phyloP scores from a whole-genome alignment of 2,888 invertebrate genomes.

The Drosophila paranaensis region DNA sequence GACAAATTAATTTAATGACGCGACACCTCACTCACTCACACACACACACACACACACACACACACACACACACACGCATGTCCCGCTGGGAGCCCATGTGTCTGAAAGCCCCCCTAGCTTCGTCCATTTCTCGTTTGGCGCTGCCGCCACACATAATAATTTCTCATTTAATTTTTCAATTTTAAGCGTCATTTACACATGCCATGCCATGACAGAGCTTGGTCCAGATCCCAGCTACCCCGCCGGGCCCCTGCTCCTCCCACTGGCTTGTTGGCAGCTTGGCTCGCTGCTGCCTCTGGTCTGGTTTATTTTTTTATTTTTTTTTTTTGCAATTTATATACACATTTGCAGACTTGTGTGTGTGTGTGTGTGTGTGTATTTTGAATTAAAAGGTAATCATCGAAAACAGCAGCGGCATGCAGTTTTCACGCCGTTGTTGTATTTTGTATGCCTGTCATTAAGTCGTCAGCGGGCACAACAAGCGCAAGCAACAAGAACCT shows the following conservation, averaged over 20 bases:
- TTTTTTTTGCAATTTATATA: constrained; percentile 38
- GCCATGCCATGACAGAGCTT: constrained; percentile 77
- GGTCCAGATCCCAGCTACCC: constrained; percentile 63
- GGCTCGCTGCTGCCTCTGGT: constrained; percentile 6
- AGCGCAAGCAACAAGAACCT: constrained; percentile 37
- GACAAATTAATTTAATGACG: constrained; percentile 84
- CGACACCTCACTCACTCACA: constrained; percentile 50
- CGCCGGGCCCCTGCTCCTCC: background rate
- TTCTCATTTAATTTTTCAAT: constrained; percentile 82
- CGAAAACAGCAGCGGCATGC: constrained; percentile 66
- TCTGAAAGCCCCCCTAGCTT: constrained; percentile 26
- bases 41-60: constrained; percentile 22
- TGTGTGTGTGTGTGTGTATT: constrained; percentile 37
- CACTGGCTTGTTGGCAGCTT: constrained; percentile 26
- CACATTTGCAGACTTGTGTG: background rate
- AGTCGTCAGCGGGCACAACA: constrained; percentile 76
- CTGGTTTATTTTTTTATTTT: constrained; percentile 23
- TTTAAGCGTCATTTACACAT: constrained; percentile 82
- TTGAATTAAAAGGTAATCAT: constrained; percentile 81
- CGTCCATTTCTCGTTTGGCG: constrained; percentile 38
- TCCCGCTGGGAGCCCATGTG: constrained; percentile 44
- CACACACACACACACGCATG: constrained; percentile 21
- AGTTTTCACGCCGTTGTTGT: constrained; percentile 80
- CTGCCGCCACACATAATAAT: constrained; percentile 80
- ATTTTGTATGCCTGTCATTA: constrained; percentile 81